Percentiles rank a stretch among this genome's conserved stretches.
These are phyloP conservation scores for Conistra vaccinii DNA, from an alignment of 2,888 invertebrate species.

Conservation along the genomic window DNA sequence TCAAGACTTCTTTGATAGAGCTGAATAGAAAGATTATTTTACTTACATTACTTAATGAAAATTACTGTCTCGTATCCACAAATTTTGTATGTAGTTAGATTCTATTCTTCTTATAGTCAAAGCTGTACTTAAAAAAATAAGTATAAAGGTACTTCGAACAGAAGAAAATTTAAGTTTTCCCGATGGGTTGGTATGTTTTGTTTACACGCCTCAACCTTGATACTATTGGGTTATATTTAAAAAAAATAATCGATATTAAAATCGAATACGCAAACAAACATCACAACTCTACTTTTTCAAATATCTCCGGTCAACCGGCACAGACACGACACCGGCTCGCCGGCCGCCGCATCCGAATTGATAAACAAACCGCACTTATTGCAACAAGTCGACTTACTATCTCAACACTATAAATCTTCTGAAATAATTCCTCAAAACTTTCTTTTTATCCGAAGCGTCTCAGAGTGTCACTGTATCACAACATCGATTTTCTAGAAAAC, in stretches of 20 bases:
- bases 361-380: conserved; percentile 60
- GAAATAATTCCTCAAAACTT: conserved; percentile 20
- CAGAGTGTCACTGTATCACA: conserved; percentile 57
- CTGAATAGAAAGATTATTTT: conserved; percentile 28
- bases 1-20: conserved; percentile 47
- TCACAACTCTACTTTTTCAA: conserved; percentile 44
- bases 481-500: conserved; percentile 53
- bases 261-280: conserved; percentile 25
- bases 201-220: not conserved
- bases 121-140: not conserved
- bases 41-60: conserved; percentile 19
- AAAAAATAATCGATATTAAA: not conserved
- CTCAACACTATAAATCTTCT: conserved; percentile 27
- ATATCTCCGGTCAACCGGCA: conserved; percentile 36
- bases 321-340: conserved; percentile 46
- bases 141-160: not conserved
- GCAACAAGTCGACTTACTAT: conserved; percentile 25
- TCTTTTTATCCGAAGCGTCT: conserved; percentile 9
- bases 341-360: conserved; percentile 41
- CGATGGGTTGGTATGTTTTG: conserved; percentile 11
- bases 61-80: conserved; percentile 27
- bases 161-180: not conserved
- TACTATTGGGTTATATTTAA: not conserved
- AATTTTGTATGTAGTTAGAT: conserved; percentile 11
- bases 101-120: not conserved